phyloP scores from a whole-genome alignment of 2,888 invertebrate species.

The Stenurella melanura region DNA sequence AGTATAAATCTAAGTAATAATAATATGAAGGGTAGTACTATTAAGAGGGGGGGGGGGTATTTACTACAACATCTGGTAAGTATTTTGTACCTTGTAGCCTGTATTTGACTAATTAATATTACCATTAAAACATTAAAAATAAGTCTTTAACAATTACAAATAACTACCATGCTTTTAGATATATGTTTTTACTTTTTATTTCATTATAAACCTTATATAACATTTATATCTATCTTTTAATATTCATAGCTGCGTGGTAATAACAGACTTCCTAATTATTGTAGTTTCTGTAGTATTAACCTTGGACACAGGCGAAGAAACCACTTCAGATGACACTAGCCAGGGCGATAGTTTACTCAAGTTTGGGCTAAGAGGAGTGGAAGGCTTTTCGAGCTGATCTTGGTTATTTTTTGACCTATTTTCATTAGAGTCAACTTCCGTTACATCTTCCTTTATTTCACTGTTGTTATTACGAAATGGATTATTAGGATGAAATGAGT shows the following conservation, averaged over 20 bases:
- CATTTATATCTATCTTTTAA: not conserved
- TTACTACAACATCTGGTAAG: too few species aligned
- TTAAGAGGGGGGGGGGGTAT: too few species aligned
- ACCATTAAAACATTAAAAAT: too few species aligned
- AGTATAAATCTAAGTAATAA: too few species aligned
- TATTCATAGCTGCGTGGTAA: constrained; percentile 87
- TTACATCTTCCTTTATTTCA: constrained; percentile 53
- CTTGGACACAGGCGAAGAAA: constrained; percentile 77
- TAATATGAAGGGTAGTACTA: too few species aligned
- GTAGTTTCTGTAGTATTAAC: constrained; percentile 78
- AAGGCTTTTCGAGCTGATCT: constrained; percentile 62
- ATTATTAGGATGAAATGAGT: constrained; percentile 70
- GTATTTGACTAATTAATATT: too few species aligned
- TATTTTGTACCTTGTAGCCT: too few species aligned
- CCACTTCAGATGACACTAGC: constrained; percentile 86
- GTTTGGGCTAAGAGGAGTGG: constrained; percentile 76
- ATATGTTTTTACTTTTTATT: not conserved
- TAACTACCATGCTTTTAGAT: not conserved
- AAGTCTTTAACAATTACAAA: not conserved
- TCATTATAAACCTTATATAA: too few species aligned
- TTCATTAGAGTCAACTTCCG: constrained; percentile 42
- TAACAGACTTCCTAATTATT: constrained; percentile 89
- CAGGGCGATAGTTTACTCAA: constrained; percentile 86
- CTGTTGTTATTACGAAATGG: constrained; percentile 62
- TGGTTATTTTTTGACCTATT: constrained; percentile 70